Evolutionary conservation across 2,888 invertebrate species (phyloP), one percentile per base, ranked within the genome.

Genomic region (Masnerella sp.): DNA sequence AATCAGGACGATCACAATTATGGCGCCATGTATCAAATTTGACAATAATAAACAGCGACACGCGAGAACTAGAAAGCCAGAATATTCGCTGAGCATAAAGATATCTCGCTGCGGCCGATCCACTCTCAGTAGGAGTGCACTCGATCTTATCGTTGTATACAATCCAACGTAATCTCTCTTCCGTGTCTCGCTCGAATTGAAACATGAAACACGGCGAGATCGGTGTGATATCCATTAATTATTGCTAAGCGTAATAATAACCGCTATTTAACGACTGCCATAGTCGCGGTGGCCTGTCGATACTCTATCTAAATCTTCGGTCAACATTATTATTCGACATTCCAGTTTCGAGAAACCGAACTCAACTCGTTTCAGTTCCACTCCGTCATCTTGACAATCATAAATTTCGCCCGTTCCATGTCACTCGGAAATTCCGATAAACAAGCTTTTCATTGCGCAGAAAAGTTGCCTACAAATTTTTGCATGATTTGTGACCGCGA

Each of bases 151-250:
- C 76, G 54, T 58, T 40, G 52, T 61, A 68, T 73, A 72, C 72
- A 73, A 74, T 78, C 76, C 70, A 67, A 40, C 73, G 68, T 76
- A 73, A 77, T 74, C 77, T 76, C 71, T 75, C 70, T 75, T 75
- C 74, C 74, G 70, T 49, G 67, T 70, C 74, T 68, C 65, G 59
- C 34, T 61, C 54, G 61, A 61, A 76, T 76, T 70, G 70, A 74
- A 74, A 74, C 69, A 58, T 54, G 69, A 69, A 68, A 73, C 73
- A 68, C 62, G 68, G 68, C 59, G 64, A 68, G 74, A 74, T 74
- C 69, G 43, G 65, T 54, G 74, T 74, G 69, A 74, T 74, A 70
- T 65, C 65, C 74, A 74, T 74, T 74, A 74, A 74, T 74, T 74
- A 74, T 70, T 68, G 18, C 68, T 67, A 74, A 74, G 74, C 64